Base-by-base conservation (phyloP, 1,140 invertebrate genomes). In the Zaprionus davidi region DNA sequence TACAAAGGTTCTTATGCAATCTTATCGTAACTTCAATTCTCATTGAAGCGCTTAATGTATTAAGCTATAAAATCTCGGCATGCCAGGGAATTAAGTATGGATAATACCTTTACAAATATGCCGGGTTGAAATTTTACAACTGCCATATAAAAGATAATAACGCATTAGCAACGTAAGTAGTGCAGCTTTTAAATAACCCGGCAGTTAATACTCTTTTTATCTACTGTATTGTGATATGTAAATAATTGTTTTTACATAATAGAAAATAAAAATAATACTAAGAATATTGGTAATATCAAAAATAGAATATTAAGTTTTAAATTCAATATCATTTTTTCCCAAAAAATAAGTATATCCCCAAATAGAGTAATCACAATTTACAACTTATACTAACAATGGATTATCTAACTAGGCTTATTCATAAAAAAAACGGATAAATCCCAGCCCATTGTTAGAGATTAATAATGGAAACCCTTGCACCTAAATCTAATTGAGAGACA, bases 361-460 rank as follows among this genome's bases (percentile, higher is more conserved):
- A 3, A 34, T 34, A 34, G 3, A 34, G 31, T 34, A 34, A 9
- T 34, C 9, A 11, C 31, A 34, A 9, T 34, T 34, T 34, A 34
- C 31, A 24, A 13, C 11, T 51, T 20, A 1, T 12, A 6, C 17
- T 0, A 51, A 24, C 46, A 51, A 51, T 51, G n/a, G 46, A 51
- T 51, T 51, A 51, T 17, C 46, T 51, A 51, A 51, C 46, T 51
- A 22, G 46, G 4, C 46, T 51, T 9, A 46, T 17, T 46, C 41
- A 46, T 17, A 51, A 24, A 51, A n/a, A 49, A 20, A 51, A 51
- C 20, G 12, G 46, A 51, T 51, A 24, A 20, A 12, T 22, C 46
- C 3, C 17, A 51, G 20, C 20, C 11, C 46, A 51, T 51, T 51
- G 46, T 51, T 51, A 24, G 46, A 2, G 46, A 51, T 24, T 51